A percentile compares a stretch with the other conserved stretches of the same genome.
Evolutionary conservation across 2,113 vertebrate species (phyloP).

Genomic region (Antennarius striatus): DNA sequence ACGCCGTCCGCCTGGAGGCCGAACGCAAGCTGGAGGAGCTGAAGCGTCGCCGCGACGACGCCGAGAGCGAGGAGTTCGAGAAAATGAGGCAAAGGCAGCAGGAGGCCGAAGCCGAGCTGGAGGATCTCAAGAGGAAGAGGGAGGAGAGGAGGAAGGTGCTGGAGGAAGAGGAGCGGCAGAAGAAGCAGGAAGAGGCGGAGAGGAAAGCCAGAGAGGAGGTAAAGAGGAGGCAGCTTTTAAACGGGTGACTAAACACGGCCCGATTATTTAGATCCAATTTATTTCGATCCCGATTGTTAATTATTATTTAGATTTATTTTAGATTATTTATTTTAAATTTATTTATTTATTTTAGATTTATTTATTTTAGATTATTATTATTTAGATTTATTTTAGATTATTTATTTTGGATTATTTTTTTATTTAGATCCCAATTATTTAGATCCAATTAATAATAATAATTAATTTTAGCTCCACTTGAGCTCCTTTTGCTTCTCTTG

Average conservation of each 20-base stretch:
- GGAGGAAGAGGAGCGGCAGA: constrained; percentile 91
- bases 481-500: neutral
- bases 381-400: too few relatives aligned
- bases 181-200: constrained; percentile 89
- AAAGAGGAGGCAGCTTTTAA: too few relatives aligned
- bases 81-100: constrained; percentile 93
- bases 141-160: constrained; percentile 92
- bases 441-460: too few relatives aligned
- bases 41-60: constrained; percentile 87
- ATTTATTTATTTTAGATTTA: too few relatives aligned
- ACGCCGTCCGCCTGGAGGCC: constrained; percentile 81
- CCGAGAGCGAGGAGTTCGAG: constrained; percentile 90
- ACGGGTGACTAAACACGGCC: too few relatives aligned
- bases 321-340: too few relatives aligned
- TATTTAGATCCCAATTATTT: too few relatives aligned
- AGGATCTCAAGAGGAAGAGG: constrained; percentile 91
- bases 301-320: too few relatives aligned
- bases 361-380: too few relatives aligned
- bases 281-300: too few relatives aligned
- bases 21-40: constrained; percentile 91
- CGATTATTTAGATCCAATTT: too few relatives aligned
- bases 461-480: neutral
- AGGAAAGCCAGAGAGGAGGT: constrained; percentile 91
- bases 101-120: constrained; percentile 89
- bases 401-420: too few relatives aligned